Evolutionary conservation across 2,113 vertebrate species (phyloP), one percentile per base, ranked within the genome.

Genomic region (Rostratula benghalensis): DNA sequence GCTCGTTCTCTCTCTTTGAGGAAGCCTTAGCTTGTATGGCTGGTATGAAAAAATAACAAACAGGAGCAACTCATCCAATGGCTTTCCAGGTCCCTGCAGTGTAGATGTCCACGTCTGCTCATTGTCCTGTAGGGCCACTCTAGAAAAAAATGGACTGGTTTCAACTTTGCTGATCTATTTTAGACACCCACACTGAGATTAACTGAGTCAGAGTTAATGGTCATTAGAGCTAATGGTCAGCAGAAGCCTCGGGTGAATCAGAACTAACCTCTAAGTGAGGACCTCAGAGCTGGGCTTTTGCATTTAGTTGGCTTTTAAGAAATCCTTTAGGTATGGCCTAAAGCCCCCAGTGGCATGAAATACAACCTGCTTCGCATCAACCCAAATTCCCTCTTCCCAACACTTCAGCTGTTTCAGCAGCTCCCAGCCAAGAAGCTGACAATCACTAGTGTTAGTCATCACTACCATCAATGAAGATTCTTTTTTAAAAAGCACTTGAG

Each of bases 281-380:
- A 33, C 15, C 43, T 33, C 27, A 50, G 51, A 59, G 21, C 22
- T 15, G 19, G 51, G 31, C 11, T 64, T 57, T 27, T 45, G 45
- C 14, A 9, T 89, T 60, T 75, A 24, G 53, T 30, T 15, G 17
- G 23, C 25, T 60, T 39, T 75, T 51, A 43, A 67, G 37, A 67
- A 60, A 45, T 53, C 15, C 8, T n/a, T 45, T 0, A 0, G 6
- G 5, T 57, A 53, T 3, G 3, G 16, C n/a, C n/a, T 37, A 15
- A 67, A 74, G 50, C 22, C 43, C 43, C 60, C 45, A 37, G 61
- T 45, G 27, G 37, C 37, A 28, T 24, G 57, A 41, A 48, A 33
- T 33, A 45, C 11, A 53, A 28, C 33, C 45, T 46, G 28, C 63
- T 68, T 51, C 53, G 8, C 1, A 1, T 60, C 70, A 60, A 4